Evolutionary conservation across 2,797 vertebrate genomes (phyloP).

Genomic region (Brachyalestes nurse): DNA sequence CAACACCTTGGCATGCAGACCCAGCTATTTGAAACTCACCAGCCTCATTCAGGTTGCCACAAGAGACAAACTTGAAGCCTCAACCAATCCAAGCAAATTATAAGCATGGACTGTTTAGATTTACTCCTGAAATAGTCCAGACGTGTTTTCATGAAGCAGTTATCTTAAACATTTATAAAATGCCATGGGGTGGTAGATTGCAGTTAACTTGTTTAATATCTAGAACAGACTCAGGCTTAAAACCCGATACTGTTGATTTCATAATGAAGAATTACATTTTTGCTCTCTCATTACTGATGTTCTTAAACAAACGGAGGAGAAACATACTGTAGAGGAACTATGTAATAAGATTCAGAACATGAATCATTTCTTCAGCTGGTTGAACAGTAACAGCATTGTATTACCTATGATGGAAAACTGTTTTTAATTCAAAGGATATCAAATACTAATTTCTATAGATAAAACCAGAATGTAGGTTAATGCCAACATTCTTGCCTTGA

Average conservation of each 20-base stretch:
- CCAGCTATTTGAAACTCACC: conserved; percentile 29
- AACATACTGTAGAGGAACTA: neutral
- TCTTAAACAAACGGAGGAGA: conserved; percentile 3
- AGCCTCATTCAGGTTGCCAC: neutral
- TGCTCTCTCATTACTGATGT: neutral
- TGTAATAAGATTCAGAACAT: conserved; percentile 40
- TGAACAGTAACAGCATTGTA: neutral
- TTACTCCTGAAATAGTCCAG: neutral
- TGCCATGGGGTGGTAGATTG: neutral
- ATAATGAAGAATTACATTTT: neutral
- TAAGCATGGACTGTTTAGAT: neutral
- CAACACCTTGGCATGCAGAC: conserved; percentile 33
- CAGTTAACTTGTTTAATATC: neutral
- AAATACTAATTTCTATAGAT: too few relatives aligned
- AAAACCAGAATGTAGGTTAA: too few relatives aligned
- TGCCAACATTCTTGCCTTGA: too few relatives aligned
- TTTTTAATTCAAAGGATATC: neutral
- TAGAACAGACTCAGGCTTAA: conserved; percentile 4
- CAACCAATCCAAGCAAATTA: neutral
- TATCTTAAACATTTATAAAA: neutral
- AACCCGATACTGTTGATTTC: neutral
- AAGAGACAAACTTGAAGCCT: conserved; percentile 1
- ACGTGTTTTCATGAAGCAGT: neutral
- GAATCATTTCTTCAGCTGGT: conserved; percentile 23
- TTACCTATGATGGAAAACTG: neutral